These are phyloP conservation scores for Brachylomia viminalis DNA, from an alignment of 2,888 invertebrate genomes.

Conservation along the genomic window DNA sequence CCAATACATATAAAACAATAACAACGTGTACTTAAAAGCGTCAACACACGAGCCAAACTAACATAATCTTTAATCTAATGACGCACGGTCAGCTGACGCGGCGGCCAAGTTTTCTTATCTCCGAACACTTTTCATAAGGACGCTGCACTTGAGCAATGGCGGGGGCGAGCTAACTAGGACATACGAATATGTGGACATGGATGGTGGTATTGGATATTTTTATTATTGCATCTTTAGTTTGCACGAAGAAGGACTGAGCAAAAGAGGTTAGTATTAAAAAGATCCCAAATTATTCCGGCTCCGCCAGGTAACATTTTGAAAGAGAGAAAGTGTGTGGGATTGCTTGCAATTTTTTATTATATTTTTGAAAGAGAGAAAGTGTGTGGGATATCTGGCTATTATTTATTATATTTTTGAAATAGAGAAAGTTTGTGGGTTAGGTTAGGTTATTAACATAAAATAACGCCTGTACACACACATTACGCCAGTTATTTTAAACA, in stretches of 20 bases:
- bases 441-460: too few species aligned
- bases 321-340: too few species aligned
- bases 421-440: too few species aligned
- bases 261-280: too few species aligned
- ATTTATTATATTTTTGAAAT: too few species aligned
- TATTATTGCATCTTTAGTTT: background rate
- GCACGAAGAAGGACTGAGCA: background rate
- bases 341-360: too few species aligned
- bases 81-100: conserved; percentile 81
- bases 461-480: too few species aligned
- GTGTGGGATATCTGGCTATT: too few species aligned
- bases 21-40: conserved; percentile 12
- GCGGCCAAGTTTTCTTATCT: conserved; percentile 86
- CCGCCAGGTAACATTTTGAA: too few species aligned
- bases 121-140: conserved; percentile 83
- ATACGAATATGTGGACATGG: conserved; percentile 44
- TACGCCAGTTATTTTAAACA: too few species aligned
- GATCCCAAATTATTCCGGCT: too few species aligned
- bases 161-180: conserved; percentile 57
- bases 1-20: conserved; percentile 22
- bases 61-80: conserved; percentile 73
- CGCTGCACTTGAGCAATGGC: conserved; percentile 76
- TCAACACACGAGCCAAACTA: conserved; percentile 39
- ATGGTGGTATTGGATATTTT: conserved; percentile 11
- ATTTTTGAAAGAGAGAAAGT: too few species aligned